These are phyloP conservation scores for Dorcus hopei DNA, from an alignment of 2,888 invertebrate genomes.

Conservation along the genomic window DNA sequence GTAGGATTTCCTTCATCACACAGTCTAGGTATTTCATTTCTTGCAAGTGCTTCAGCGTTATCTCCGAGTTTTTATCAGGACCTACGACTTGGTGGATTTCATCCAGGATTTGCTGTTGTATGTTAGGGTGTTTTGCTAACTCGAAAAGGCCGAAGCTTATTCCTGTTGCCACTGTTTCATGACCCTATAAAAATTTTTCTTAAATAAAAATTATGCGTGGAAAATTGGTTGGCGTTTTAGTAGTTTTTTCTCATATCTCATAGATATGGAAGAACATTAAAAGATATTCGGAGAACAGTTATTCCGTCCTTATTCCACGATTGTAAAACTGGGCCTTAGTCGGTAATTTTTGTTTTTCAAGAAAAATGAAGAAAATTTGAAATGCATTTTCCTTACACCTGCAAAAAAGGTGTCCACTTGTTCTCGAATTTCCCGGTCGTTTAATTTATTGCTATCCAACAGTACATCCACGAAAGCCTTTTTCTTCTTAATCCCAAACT, in stretches of 20 bases:
- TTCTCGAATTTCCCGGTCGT: conserved; percentile 53
- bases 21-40: conserved; percentile 13
- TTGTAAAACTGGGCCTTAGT: too few relatives aligned
- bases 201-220: not conserved
- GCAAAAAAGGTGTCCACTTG: conserved; percentile 61
- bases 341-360: too few relatives aligned
- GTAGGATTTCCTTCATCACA: conserved; percentile 11
- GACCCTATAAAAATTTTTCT: too few relatives aligned
- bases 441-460: conserved; percentile 49
- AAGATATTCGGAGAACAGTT: too few relatives aligned
- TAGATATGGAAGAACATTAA: too few relatives aligned
- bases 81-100: conserved; percentile 34
- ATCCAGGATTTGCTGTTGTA: conserved; percentile 45
- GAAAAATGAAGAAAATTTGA: not conserved
- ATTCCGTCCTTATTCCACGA: too few relatives aligned
- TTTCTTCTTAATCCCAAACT: conserved; percentile 11
- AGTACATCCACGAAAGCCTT: conserved; percentile 31
- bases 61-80: not conserved
- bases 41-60: conserved; percentile 3
- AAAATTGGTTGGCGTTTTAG: not conserved
- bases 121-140: conserved; percentile 51
- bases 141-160: conserved; percentile 35
- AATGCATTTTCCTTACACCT: conserved; percentile 41
- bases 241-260: too few relatives aligned
- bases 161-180: too few relatives aligned